Evolutionary conservation across 2,113 vertebrate species (phyloP), one percentile per base, ranked within the genome.

Genomic region (Sinocyclocheilus anophthalmus): DNA sequence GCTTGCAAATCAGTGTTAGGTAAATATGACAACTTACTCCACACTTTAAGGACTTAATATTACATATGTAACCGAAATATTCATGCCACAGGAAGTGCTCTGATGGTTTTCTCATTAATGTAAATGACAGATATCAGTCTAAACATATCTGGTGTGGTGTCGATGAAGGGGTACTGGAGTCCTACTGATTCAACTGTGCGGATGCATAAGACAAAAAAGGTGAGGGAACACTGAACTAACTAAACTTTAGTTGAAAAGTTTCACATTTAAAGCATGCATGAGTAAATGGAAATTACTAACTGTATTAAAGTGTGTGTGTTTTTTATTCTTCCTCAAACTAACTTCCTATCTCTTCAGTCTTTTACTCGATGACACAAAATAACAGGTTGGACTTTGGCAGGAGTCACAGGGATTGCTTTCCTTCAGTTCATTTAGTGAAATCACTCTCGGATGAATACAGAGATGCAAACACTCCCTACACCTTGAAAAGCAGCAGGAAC

Each of bases 401-500:
- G 63, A 78, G 53, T 55, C 14, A 78, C 55, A 33, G 14, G 22
- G 61, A 69, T 59, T 33, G 24, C 53, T 57, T 83, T 24, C 53
- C 39, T 20, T 85, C 42, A 63, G 59, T 70, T 84, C n/a, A 84
- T 69, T n/a, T 84, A 39, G 53, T n/a, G 55, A 73, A 76, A 84
- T 67, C 67, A 63, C 75, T 80, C 42, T 88, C 30, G 63, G 70
- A 78, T 26, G 63, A 80, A 63, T 30, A 61, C 72, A 73, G 86
- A 50, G 61, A 67, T 33, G 37, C 70, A 81, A 84, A 76, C 67
- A 81, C 42, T 30, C 24, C 78, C 76, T 69, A 37, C 81, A 86
- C 76, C 86, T 84, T 72, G 24, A 76, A 61, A 82, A 69, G 75
- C 69, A 61, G 69, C 39, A 83, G 79, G 72, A 72, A 70, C 84